Conservation (phyloP, 2,888 invertebrate species). For the Meandrusa payeni region DNA sequence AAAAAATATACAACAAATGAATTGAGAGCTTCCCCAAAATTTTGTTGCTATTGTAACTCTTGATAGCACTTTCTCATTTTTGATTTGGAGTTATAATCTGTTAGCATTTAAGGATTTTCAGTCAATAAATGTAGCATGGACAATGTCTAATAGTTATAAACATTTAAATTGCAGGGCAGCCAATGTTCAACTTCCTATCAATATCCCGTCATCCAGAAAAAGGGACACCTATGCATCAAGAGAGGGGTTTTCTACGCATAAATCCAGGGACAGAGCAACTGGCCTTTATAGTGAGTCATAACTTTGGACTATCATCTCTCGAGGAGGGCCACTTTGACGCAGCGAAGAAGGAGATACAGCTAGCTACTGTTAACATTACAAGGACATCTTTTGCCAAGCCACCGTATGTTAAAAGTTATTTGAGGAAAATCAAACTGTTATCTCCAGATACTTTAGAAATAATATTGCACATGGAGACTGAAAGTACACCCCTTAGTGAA, state of each 20-base stretch:
- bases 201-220: constrained; percentile 75
- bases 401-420: constrained; percentile 71
- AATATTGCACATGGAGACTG: constrained; percentile 77
- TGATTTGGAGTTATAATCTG: too few species aligned
- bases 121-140: too few species aligned
- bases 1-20: too few species aligned
- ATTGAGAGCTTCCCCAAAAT: too few species aligned
- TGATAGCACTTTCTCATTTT: too few species aligned
- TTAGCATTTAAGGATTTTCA: too few species aligned
- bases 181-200: constrained; percentile 80
- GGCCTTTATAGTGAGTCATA: constrained; percentile 80
- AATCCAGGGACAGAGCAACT: constrained; percentile 76
- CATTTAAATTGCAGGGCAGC: constrained; percentile 77
- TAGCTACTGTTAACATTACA: constrained; percentile 68
- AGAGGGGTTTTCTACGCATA: constrained; percentile 82
- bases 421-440: constrained; percentile 54
- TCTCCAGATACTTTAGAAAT: constrained; percentile 60
- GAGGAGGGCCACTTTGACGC: constrained; percentile 79
- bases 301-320: constrained; percentile 80
- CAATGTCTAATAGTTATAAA: too few species aligned
- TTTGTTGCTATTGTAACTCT: too few species aligned
- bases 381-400: constrained; percentile 77
- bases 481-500: constrained; percentile 71
- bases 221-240: constrained; percentile 81
- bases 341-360: constrained; percentile 58